Conservation (phyloP, 2,113 vertebrate genomes). For the Muntiacus muntjak region DNA sequence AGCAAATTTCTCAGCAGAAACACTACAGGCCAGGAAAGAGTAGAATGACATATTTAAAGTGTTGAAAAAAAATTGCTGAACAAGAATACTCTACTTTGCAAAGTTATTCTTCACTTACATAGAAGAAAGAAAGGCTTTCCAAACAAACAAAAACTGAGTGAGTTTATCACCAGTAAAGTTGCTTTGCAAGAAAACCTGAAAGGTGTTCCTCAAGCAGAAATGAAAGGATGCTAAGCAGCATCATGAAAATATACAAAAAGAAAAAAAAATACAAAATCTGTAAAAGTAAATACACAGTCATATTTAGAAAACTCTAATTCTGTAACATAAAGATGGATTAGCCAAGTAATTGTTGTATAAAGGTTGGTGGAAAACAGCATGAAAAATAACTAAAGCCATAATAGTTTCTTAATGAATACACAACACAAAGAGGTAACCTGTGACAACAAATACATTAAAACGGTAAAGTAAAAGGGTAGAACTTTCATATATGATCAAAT, state of each 20-base stretch:
- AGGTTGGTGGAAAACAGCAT: not conserved
- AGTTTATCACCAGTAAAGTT: not conserved
- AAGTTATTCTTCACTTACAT: not conserved
- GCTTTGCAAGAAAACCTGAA: not conserved
- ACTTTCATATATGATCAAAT: not conserved
- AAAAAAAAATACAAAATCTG: not conserved
- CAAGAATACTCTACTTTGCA: not conserved
- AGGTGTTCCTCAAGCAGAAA: not conserved
- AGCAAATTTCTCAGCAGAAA: not conserved
- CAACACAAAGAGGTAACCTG: not conserved
- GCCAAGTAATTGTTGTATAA: not conserved
- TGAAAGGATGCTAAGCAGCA: not conserved
- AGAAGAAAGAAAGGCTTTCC: not conserved
- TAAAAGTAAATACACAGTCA: not conserved
- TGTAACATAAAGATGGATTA: not conserved
- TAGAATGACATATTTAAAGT: not conserved
- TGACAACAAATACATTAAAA: not conserved
- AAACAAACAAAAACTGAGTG: not conserved
- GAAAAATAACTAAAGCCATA: not conserved
- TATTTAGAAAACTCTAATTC: not conserved
- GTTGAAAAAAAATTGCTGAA: not conserved
- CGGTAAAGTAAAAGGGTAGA: not conserved
- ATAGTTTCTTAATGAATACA: not conserved
- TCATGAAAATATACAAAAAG: not conserved
- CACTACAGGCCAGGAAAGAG: not conserved